phyloP scores from a whole-genome alignment of 1,140 invertebrate species.

The Palaemon carinicauda region DNA sequence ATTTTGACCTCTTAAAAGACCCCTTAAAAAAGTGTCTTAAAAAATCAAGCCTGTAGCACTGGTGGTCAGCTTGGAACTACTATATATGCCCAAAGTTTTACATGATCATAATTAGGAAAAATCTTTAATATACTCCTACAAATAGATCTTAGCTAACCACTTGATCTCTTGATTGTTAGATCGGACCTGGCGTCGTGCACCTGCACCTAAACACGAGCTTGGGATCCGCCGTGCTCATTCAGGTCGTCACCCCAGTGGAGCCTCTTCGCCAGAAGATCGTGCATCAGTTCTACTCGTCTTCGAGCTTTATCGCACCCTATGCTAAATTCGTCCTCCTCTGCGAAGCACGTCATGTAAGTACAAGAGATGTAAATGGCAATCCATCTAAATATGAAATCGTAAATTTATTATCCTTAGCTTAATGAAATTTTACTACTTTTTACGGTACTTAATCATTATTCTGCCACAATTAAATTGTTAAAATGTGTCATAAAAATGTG shows the following conservation, averaged over 20 bases:
- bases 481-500: no score
- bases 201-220: slow-evolving; percentile 70
- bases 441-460: no score
- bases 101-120: background rate
- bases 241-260: slow-evolving; percentile 82
- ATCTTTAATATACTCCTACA: background rate
- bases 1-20: no score
- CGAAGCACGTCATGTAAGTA: slow-evolving; percentile 79
- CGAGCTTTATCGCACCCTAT: slow-evolving; percentile 70
- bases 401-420: no score
- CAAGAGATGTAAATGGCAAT: no score
- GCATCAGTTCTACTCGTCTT: slow-evolving; percentile 76
- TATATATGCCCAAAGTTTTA: no score
- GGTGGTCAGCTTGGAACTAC: no score
- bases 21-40: no score
- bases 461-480: no score
- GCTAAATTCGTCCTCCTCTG: slow-evolving; percentile 75
- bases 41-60: no score
- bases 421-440: no score
- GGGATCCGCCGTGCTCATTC: slow-evolving; percentile 76
- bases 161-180: slow-evolving; percentile 67
- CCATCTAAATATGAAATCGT: no score
- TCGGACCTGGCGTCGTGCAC: slow-evolving; percentile 82
- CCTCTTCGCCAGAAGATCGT: slow-evolving; percentile 80
- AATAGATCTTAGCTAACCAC: background rate